These are phyloP conservation scores for Phataginus tetradactyla DNA, from an alignment of 2,797 vertebrate species.

Conservation along the genomic window DNA sequence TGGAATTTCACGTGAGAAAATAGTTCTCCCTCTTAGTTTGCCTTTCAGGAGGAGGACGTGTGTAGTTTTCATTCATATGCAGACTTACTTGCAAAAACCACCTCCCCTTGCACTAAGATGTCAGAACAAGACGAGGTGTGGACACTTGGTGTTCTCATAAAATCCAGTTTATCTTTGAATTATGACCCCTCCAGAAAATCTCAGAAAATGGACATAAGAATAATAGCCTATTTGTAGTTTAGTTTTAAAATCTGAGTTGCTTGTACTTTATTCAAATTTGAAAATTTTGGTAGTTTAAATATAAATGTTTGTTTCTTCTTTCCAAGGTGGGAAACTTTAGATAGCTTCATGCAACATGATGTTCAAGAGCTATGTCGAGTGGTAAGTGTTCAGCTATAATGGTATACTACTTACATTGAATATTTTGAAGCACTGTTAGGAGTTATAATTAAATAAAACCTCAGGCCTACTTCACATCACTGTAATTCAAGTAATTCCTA, in stretches of 20 bases:
- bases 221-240: background rate
- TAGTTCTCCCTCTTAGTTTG: background rate
- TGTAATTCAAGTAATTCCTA: background rate
- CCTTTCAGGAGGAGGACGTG: background rate
- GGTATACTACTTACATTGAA: background rate
- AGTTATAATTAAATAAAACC: background rate
- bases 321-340: conserved; percentile 98
- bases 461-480: background rate
- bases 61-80: background rate
- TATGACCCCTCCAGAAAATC: background rate
- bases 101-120: background rate
- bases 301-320: conserved; percentile 74
- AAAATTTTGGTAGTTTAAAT: background rate
- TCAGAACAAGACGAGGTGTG: background rate
- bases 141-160: background rate
- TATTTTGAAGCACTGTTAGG: background rate
- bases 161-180: background rate
- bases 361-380: conserved; percentile 99
- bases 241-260: background rate
- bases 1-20: background rate
- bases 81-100: background rate
- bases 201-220: background rate
- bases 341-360: conserved; percentile 99
- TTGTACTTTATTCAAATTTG: background rate
- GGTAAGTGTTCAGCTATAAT: conserved; percentile 89